phyloP scores from a whole-genome alignment of 30 jellyfish, hydroid and myxozoan genomes.

The Hydractinia echinata region DNA sequence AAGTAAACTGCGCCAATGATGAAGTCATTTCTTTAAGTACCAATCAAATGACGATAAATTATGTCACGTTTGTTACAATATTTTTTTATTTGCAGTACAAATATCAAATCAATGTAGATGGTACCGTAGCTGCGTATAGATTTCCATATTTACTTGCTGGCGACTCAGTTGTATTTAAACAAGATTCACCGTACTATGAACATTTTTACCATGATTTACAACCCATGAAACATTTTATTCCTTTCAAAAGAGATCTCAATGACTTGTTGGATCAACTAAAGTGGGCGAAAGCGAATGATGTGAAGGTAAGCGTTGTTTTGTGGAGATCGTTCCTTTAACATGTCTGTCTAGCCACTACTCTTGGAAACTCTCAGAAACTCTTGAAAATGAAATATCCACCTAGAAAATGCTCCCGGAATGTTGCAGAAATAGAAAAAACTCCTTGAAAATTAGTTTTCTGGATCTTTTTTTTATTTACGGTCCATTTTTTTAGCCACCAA shows the following conservation, averaged over 20 bases:
- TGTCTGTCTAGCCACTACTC: too few species aligned
- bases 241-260: constrained; percentile 68
- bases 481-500: too few species aligned
- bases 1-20: too few species aligned
- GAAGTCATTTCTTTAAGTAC: too few species aligned
- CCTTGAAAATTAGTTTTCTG: too few species aligned
- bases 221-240: constrained; percentile 80
- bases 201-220: constrained; percentile 72
- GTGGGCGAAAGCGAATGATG: constrained; percentile 83
- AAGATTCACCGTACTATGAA: constrained; percentile 80
- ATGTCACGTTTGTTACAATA: not conserved
- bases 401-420: too few species aligned
- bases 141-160: constrained; percentile 81
- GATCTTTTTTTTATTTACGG: too few species aligned
- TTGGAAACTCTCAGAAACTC: too few species aligned
- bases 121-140: constrained; percentile 98
- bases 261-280: constrained; percentile 58
- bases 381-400: too few species aligned
- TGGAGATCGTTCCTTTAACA: too few species aligned
- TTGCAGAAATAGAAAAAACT: too few species aligned
- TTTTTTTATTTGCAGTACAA: constrained; percentile 56
- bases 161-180: constrained; percentile 73
- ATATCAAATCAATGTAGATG: constrained; percentile 79
- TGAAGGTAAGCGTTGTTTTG: constrained; percentile 45
- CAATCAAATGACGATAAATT: not conserved